Evolutionary conservation across 2,797 vertebrate species (phyloP), one percentile per base, ranked within the genome.

Genomic region (Diplodus sargus): DNA sequence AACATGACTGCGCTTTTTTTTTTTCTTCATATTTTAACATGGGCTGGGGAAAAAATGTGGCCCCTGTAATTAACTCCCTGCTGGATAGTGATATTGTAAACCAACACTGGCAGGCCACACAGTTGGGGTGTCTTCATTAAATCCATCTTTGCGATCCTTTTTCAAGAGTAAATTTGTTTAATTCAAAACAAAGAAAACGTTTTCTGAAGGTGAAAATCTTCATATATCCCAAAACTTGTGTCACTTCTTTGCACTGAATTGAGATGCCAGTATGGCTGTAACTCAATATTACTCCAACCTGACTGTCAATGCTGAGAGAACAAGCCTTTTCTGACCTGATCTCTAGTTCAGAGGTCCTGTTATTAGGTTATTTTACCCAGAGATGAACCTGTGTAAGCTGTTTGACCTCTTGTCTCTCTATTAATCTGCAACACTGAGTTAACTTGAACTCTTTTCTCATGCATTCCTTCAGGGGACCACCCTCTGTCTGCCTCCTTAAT

Each of bases 1-100:
- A 83, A 56, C 56, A 70, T 76, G 23, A 66, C 17, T 54, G 42
- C 15, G 23, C 0, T 39, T 58, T 51, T 59, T 60, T 60, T 67
- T 47, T 62, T 66, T 16, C 13, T 16, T 16, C 17, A 45, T 7
- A 39, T 68, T 28, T 64, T 10, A 43, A 28, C 9, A 59, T 59
- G 1, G 30, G 18, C 8, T 34, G 17, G 56, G 14, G 64, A 59
- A 69, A 53, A 25, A 16, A 48, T 6, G 25, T 54, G 34, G 20
- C 23, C 42, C 43, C 28, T 43, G 28, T 13, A 66, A 22, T 78
- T 56, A 83, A 61, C 65, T 62, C 67, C 42, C 15, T 57, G 30
- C 25, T 47, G 57, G 15, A 62, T 54, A 45, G n/a, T 22, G 39
- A n/a, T 14, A 17, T 63, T 61, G 43, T 66, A 56, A 64, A 60